phyloP scores from a whole-genome alignment of 1,140 invertebrate species.

The Magallana ariakensis region DNA sequence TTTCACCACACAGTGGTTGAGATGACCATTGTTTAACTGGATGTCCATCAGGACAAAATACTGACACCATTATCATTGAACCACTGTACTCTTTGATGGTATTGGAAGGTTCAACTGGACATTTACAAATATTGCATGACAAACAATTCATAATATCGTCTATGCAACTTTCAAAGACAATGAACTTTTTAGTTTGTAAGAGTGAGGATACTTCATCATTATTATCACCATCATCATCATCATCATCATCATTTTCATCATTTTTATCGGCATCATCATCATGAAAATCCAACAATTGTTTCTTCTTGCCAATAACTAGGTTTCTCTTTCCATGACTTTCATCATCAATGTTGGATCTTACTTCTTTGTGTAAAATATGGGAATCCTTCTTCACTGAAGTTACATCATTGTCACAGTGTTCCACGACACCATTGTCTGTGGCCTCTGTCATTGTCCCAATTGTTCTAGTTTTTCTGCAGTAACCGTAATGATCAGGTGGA shows the following conservation, averaged over 20 bases:
- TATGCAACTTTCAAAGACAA: slow-evolving; percentile 34
- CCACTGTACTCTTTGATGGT: slow-evolving; percentile 35
- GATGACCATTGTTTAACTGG: slow-evolving; percentile 36
- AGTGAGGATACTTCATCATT: neutral
- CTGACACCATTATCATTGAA: slow-evolving; percentile 5
- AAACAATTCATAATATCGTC: neutral
- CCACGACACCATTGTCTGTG: neutral
- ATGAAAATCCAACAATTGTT: neutral
- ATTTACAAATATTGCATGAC: slow-evolving; percentile 2
- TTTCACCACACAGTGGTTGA: slow-evolving; percentile 47
- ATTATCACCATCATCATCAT: neutral
- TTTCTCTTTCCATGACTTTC: neutral
- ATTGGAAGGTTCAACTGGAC: slow-evolving; percentile 15
- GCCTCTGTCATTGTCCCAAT: neutral
- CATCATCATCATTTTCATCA: too few relatives aligned
- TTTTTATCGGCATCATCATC: neutral
- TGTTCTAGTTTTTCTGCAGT: neutral
- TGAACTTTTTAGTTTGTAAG: slow-evolving; percentile 29
- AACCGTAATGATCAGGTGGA: neutral
- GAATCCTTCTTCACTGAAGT: neutral
- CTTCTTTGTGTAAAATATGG: neutral
- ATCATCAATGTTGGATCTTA: slow-evolving; percentile 7
- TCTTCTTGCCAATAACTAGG: too few relatives aligned
- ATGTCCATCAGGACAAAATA: slow-evolving; percentile 42
- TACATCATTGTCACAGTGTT: neutral